Evolutionary conservation across 2,797 vertebrate genomes (phyloP), one percentile per base, ranked within the genome.

Genomic region (Channa striata): DNA sequence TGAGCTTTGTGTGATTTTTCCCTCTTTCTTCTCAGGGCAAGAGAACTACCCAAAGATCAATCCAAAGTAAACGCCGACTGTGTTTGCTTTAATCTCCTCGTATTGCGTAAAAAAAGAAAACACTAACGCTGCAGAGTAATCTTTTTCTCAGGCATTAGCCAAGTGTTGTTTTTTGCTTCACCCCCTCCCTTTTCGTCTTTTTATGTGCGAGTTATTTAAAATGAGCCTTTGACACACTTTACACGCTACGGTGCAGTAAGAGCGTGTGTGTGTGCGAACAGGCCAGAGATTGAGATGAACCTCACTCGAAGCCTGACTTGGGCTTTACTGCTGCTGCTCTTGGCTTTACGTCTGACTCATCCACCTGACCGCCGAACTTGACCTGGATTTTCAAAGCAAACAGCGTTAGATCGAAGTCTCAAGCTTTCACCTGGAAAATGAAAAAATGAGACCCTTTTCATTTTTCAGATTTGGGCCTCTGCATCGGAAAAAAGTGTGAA

Each of bases 31-130:
- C 79, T 77, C 11, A 33, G 73, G 80, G 81, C 77, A 42, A 30
- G 53, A 80, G 77, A 85, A 87, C 77, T 43, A 72, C 71, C 72
- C 86, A 37, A 37, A 73, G 83, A 90, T 90, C 88, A 82, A 64
- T 85, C 87, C 88, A 82, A 82, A 89, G 87, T 83, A 87, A 92
- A 92, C 80, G 61, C 47, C 16, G 69, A 46, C 82, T 74, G 56
- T 83, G 81, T 91, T 87, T 83, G 78, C 83, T 87, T 87, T 84
- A 81, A 90, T 89, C 85, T 85, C 69, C 66, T 64, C 68, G 47
- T 78, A 83, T 84, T 84, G 78, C 33, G 14, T 69, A 72, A 53
- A 75, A 77, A 63, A 59, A 76, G 69, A 54, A 56, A 77, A 63
- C 56, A n/a, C 58, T 6, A 69, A 83, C 78, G 65, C 69, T 48